Conservation (phyloP, 2,113 vertebrate species). For the Fukomys damarensis region DNA sequence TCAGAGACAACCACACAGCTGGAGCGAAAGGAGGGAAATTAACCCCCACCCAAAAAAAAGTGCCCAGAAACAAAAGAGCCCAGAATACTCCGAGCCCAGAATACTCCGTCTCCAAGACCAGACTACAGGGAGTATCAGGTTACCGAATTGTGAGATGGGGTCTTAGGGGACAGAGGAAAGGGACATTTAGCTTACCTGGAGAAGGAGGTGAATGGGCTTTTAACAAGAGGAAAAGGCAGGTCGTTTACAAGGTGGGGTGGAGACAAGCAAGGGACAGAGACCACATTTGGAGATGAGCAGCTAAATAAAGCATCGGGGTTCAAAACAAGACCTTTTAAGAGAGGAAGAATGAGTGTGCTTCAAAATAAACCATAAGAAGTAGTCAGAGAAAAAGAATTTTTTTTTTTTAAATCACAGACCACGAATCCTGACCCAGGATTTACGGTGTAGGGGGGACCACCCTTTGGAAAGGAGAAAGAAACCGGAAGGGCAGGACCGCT, state of each 20-base stretch:
- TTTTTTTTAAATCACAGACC: neutral
- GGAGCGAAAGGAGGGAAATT: neutral
- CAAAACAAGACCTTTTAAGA: neutral
- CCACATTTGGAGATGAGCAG: neutral
- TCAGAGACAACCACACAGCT: neutral
- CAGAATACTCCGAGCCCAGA: neutral
- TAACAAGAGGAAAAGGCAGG: neutral
- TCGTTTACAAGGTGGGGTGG: neutral
- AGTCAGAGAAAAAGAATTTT: neutral
- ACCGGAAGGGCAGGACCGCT: neutral
- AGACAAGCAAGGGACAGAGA: neutral
- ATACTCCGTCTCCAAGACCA: neutral
- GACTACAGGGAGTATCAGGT: neutral
- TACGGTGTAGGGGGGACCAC: fast-evolving
- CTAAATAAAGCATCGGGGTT: neutral
- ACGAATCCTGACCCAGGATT: neutral
- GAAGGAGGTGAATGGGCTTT: neutral
- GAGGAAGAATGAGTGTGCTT: neutral
- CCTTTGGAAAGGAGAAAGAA: neutral
- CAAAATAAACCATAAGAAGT: neutral
- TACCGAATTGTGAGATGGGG: neutral
- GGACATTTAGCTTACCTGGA: fast-evolving
- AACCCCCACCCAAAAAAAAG: neutral
- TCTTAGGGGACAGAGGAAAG: neutral
- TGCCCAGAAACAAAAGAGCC: neutral